A percentile compares a stretch with the other conserved stretches of the same genome.
These are phyloP conservation scores for Ophion slaviceki DNA, from an alignment of 2,888 invertebrate species.

Conservation along the genomic window DNA sequence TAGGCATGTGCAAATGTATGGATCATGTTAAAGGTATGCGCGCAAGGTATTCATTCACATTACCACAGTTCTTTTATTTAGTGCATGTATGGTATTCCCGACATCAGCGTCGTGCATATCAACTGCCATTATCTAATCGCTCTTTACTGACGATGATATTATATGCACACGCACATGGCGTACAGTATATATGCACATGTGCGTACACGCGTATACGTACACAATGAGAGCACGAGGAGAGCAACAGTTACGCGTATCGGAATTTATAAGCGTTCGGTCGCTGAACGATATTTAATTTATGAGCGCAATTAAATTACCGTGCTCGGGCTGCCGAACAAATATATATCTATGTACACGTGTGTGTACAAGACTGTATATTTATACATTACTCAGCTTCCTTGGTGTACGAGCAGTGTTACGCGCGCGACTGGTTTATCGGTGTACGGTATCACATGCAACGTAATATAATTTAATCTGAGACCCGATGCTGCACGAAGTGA, in stretches of 20 bases:
- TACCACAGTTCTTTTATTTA: constrained; percentile 16
- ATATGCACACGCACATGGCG: constrained; percentile 14
- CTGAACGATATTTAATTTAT: constrained; percentile 71
- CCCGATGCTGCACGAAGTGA: constrained; percentile 21
- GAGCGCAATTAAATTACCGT: constrained; percentile 68
- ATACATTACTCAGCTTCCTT: constrained; percentile 21
- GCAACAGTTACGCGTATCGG: constrained; percentile 52
- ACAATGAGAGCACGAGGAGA: constrained; percentile 31
- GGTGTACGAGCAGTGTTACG: constrained; percentile 9
- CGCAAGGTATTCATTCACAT: constrained; percentile 4
- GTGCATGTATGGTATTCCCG: constrained; percentile 5
- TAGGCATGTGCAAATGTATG: no score
- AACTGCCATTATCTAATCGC: constrained; percentile 61
- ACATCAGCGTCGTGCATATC: constrained; percentile 42
- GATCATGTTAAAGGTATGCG: background rate
- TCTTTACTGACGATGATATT: constrained; percentile 45
- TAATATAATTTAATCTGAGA: constrained; percentile 43
- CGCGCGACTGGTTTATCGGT: constrained; percentile 46
- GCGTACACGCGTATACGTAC: background rate
- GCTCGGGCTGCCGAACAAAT: constrained; percentile 41
- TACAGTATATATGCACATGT: background rate
- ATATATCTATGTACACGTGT: constrained; percentile 3
- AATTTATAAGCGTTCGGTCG: constrained; percentile 61
- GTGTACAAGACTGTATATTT: constrained; percentile 1
- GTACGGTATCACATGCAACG: constrained; percentile 39